Conservation (phyloP, 2,888 invertebrate genomes). For the Leptura quadrifasciata region DNA sequence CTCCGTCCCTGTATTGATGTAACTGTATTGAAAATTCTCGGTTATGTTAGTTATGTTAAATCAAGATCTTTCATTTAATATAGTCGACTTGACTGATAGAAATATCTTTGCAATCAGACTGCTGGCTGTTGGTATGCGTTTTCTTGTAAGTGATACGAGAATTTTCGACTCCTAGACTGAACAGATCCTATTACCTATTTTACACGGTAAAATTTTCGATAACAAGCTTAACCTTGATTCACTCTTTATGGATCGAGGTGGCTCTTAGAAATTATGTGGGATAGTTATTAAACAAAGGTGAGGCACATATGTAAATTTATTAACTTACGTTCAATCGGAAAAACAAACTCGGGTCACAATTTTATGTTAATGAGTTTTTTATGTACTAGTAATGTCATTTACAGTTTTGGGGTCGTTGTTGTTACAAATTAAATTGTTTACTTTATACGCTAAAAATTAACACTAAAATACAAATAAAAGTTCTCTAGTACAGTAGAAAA, state of each 20-base stretch:
- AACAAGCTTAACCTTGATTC: constrained; percentile 10
- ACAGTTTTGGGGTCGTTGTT: neutral
- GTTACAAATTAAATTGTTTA: constrained; percentile 11
- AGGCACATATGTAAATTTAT: constrained; percentile 12
- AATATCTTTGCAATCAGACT: neutral
- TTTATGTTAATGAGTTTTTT: constrained; percentile 22
- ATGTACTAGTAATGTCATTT: neutral
- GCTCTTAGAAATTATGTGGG: constrained; percentile 9
- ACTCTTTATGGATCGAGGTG: constrained; percentile 19
- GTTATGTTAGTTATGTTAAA: constrained; percentile 10
- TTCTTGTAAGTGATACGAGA: neutral
- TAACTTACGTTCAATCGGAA: neutral
- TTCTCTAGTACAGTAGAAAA: too few species aligned
- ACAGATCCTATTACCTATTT: neutral
- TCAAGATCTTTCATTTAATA: constrained; percentile 17
- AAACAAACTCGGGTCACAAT: constrained; percentile 9
- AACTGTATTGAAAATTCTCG: constrained; percentile 27
- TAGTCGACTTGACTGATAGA: neutral
- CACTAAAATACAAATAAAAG: neutral
- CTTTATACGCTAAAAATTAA: constrained; percentile 20
- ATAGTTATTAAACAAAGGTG: constrained; percentile 25
- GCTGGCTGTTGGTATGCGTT: neutral
- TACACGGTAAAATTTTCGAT: neutral
- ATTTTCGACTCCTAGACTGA: neutral
- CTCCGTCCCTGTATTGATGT: neutral